Base-by-base conservation (phyloP, 30 jellyfish, hydroid and myxozoan species). In the Aurelia sp. region DNA sequence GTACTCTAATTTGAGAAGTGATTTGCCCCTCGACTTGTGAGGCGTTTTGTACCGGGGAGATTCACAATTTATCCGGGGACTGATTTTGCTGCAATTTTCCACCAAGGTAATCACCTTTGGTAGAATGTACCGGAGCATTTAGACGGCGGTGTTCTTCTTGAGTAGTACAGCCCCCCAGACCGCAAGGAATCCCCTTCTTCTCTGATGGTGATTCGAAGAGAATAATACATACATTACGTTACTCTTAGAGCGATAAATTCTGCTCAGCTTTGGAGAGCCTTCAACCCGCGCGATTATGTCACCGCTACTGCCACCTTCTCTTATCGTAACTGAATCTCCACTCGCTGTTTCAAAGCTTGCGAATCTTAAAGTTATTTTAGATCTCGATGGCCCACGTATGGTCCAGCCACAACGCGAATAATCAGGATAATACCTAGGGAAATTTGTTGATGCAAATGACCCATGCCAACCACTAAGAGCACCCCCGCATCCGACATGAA, bases 391-490 rank as follows among this genome's bases (percentile, higher is more conserved):
- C 8, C 67, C 80, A 13, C 5, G 20, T 61, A 79, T 79, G 47
- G 80, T 79, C 89, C 89, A 79, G 16, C 9, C 19, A 50, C 89
- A 79, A 40, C 13, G 7, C 4, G 11, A 6, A 51, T 62, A 19
- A 58, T 35, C 51, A 8, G 19, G 38, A 30, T 63, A 61, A 50
- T 10, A 5, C n/a, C 61, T 66, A 0, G 89, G 89, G 72, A 61
- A 79, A 21, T 51, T 66, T 2, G 89, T 78, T 8, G 89, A 79
- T 5, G 89, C 70, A 79, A 79, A 79, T 55, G 35, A 16, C 66
- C 89, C 89, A 5, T 33, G 24, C 15, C 60, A 13, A 4, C 89
- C 89, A 65, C 53, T 30, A 8, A 79, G 67, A n/a, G 33, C 8
- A 30, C 89, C 89, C 16, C 89, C 89, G 52, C 89, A 79, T 24